These are phyloP conservation scores for Cactoblastis cactorum DNA, from an alignment of 2,888 invertebrate species.

Conservation along the genomic window DNA sequence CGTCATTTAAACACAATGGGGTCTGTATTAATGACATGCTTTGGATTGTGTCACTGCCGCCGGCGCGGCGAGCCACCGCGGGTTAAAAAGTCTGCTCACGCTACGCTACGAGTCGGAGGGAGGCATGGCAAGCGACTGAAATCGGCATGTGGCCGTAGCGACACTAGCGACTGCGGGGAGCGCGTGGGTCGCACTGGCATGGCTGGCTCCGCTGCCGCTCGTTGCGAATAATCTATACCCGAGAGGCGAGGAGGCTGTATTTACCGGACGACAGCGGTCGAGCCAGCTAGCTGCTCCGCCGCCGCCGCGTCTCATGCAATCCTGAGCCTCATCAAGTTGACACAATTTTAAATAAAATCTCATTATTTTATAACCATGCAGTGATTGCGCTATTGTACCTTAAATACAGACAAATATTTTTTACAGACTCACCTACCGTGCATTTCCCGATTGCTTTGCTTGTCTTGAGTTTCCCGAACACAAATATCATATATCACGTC, in stretches of 20 bases:
- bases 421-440: constrained; percentile 13
- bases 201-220: constrained; percentile 59
- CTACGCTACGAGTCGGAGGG: constrained; percentile 33
- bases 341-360: constrained; percentile 71
- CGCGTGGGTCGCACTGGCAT: constrained; percentile 71
- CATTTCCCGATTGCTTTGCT: constrained; percentile 13
- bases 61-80: constrained; percentile 36
- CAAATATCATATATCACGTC: constrained; percentile 34
- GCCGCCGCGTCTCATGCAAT: constrained; percentile 39
- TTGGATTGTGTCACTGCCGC: constrained; percentile 46
- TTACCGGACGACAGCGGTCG: constrained; percentile 72
- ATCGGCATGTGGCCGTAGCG: constrained; percentile 33
- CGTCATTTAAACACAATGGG: constrained; percentile 53
- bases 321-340: constrained; percentile 58
- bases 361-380: constrained; percentile 50
- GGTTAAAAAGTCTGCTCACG: constrained; percentile 37
- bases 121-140: constrained; percentile 22
- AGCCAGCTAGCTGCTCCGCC: constrained; percentile 54
- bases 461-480: constrained; percentile 25
- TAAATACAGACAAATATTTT: constrained; percentile 11
- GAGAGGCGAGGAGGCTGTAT: constrained; percentile 71
- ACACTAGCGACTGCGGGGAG: constrained; percentile 52
- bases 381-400: constrained; percentile 41
- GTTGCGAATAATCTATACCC: constrained; percentile 74
- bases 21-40: constrained; percentile 55